A percentile compares a stretch with the other conserved stretches of the same genome.
phyloP scores from a whole-genome alignment of 2,797 vertebrate species.

The Dallia pectoralis region DNA sequence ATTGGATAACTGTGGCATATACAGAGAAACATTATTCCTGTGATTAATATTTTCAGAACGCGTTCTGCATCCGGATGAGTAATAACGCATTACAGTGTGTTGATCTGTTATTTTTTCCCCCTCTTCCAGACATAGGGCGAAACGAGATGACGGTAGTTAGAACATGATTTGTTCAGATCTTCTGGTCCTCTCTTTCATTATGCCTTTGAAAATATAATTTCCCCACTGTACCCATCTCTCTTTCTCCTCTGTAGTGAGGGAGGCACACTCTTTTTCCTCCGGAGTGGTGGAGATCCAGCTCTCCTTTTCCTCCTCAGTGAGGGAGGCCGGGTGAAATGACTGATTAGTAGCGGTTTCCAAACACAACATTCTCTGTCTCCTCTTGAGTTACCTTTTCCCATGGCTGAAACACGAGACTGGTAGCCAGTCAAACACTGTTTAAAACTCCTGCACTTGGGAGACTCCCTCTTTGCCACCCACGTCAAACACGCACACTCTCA shows the following conservation, averaged over 20 bases:
- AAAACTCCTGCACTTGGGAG: constrained; percentile 44
- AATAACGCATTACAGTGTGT: background rate
- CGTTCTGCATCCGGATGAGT: background rate
- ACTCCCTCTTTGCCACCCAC: constrained; percentile 38
- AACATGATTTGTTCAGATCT: background rate
- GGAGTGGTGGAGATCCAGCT: background rate
- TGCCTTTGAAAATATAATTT: background rate
- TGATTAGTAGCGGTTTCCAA: constrained; percentile 67
- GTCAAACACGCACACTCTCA: too few relatives aligned
- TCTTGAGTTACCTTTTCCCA: constrained; percentile 60
- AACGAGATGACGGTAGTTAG: background rate
- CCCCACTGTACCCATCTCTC: background rate
- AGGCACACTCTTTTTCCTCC: too few relatives aligned
- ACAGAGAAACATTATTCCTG: constrained; percentile 26
- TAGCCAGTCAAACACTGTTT: constrained; percentile 32
- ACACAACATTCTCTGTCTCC: constrained; percentile 46
- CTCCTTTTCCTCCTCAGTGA: constrained; percentile 20
- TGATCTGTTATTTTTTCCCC: background rate
- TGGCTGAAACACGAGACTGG: constrained; percentile 50
- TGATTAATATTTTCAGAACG: constrained; percentile 21
- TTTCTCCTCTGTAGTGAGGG: background rate
- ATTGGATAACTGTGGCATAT: constrained; percentile 38
- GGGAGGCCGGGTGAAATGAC: constrained; percentile 29
- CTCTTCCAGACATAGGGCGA: background rate
- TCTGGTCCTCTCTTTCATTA: background rate